Evolutionary conservation across 2,888 invertebrate genomes (phyloP), one percentile per base, ranked within the genome.

Genomic region (Erebia epiphron): DNA sequence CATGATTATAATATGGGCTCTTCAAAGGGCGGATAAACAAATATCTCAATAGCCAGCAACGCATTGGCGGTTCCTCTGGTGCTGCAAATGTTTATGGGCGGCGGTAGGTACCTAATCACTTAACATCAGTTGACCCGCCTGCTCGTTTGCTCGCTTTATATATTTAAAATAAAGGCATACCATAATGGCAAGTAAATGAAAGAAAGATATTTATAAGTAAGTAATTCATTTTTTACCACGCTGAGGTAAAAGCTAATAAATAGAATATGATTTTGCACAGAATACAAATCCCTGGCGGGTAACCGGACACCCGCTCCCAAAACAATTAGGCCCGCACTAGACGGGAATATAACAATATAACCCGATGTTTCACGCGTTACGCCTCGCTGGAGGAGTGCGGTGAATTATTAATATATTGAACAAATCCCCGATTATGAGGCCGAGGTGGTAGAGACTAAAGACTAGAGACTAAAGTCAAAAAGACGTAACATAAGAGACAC

Each of bases 321-420:
- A 79, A 84, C 87, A 86, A 89, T 87, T 87, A 87, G 81, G 69
- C 77, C 78, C 78, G 79, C 79, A 79, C 81, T 83, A 84, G 86
- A 89, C 89, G 86, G 86, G 86, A 88, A 86, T 80, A 86, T 88
- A 89, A 90, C 85, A 88, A 86, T 79, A 86, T 88, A 89, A 90
- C 85, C 82, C 78, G 83, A 88, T 88, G 83, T 79, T 83, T 79
- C 81, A 85, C 83, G 87, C 82, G 82, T 78, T 80, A 85, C 83
- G 87, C 82, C 77, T 78, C 80, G 81, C 77, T 81, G 80, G 77
- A 73, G 50, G 46, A 52, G 65, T 52, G 52, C 11, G 56, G 41
- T 72, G 69, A 72, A 72, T 73, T 72, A 71, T 69, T 72, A 69
- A 72, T 64, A 62, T 62, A 62, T 49, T 18, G 46, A 63, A 72